Evolutionary conservation across 2,888 invertebrate species (phyloP).

Genomic region (Mycalesis mineus): DNA sequence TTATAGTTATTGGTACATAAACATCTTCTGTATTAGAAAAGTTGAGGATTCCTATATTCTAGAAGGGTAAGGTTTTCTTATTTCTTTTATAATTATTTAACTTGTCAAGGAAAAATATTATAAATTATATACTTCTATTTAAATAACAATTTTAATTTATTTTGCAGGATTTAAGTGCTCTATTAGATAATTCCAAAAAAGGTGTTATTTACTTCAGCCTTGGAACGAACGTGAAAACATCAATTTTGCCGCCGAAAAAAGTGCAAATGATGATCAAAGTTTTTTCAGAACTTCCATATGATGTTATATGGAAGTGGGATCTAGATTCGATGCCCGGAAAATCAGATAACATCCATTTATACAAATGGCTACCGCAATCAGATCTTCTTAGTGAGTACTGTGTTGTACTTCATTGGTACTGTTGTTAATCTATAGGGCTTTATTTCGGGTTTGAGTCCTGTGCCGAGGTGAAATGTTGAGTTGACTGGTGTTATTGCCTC

Average conservation of each 20-base stretch:
- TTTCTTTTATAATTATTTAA: no score
- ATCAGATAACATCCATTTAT: conserved; percentile 54
- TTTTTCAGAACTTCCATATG: conserved; percentile 58
- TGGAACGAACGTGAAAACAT: conserved; percentile 55
- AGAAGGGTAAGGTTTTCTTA: no score
- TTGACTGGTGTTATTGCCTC: no score
- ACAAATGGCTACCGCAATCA: conserved; percentile 55
- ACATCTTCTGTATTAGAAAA: no score
- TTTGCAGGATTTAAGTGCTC: conserved; percentile 44
- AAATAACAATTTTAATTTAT: not conserved
- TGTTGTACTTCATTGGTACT: no score
- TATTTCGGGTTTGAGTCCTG: no score
- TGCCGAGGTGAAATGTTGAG: no score
- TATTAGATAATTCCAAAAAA: conserved; percentile 47
- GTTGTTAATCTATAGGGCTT: no score
- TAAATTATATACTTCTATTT: no score
- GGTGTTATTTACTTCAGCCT: conserved; percentile 67
- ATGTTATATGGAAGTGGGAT: conserved; percentile 67
- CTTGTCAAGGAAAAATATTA: no score
- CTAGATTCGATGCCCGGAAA: conserved; percentile 45
- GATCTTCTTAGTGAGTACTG: conserved; percentile 43
- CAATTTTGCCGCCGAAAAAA: conserved; percentile 43
- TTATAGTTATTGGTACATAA: no score
- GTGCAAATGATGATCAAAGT: conserved; percentile 45
- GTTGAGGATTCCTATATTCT: no score